These are phyloP conservation scores for Babyrousa celebensis DNA, from an alignment of 2,797 vertebrate genomes.

Conservation along the genomic window DNA sequence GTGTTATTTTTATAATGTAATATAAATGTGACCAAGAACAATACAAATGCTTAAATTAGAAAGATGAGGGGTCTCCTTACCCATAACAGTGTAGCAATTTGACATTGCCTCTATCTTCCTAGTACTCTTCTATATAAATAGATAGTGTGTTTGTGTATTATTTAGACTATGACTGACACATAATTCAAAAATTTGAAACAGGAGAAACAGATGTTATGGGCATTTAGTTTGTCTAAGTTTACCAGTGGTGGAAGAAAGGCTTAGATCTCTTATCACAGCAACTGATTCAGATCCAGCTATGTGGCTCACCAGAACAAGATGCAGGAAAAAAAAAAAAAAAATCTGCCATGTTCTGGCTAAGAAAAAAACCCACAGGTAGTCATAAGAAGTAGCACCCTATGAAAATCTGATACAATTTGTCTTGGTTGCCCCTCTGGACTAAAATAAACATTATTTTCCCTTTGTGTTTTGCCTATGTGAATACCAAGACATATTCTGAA, in stretches of 20 bases:
- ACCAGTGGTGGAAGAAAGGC: background rate
- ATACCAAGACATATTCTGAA: slow-evolving; percentile 11
- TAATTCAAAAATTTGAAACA: slow-evolving; percentile 14
- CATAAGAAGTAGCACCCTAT: background rate
- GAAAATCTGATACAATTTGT: background rate
- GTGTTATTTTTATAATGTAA: background rate
- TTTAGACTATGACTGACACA: slow-evolving; percentile 19
- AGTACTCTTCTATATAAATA: background rate
- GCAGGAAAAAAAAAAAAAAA: background rate
- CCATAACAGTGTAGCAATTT: background rate
- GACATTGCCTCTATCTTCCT: background rate
- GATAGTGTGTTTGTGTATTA: background rate
- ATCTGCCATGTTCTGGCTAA: background rate
- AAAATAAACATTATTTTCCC: slow-evolving; percentile 24
- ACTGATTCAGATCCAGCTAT: background rate
- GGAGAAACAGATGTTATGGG: background rate
- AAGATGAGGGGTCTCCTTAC: background rate
- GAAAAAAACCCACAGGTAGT: background rate
- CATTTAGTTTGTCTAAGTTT: slow-evolving; percentile 1
- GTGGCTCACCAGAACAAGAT: background rate
- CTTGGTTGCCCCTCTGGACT: background rate
- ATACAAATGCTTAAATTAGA: background rate
- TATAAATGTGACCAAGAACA: slow-evolving; percentile 20
- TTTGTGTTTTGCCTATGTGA: background rate
- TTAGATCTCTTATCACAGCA: background rate